A percentile compares a stretch with the other conserved stretches of the same genome.
Conservation (phyloP, 2,113 vertebrate genomes). For the Chrysochloris asiatica region DNA sequence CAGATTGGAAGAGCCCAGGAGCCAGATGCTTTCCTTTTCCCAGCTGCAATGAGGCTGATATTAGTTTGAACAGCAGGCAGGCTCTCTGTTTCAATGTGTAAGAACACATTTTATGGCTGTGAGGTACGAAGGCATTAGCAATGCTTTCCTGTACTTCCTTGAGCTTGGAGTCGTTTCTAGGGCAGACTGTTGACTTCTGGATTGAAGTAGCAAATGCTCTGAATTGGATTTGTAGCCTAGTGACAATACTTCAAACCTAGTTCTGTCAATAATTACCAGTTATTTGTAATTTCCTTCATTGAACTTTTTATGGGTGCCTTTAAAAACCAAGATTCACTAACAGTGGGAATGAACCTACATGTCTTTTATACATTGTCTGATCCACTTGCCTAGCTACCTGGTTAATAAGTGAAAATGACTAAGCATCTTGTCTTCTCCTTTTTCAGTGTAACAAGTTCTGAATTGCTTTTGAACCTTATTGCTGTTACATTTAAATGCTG, state of each 20-base stretch:
- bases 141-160: not conserved
- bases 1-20: not conserved
- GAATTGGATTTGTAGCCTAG: not conserved
- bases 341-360: not conserved
- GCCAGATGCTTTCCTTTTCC: fast-evolving
- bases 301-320: not conserved
- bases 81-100: not conserved
- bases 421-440: not conserved
- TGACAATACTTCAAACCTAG: not conserved
- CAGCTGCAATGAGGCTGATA: not conserved
- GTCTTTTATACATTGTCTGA: not conserved
- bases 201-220: not conserved
- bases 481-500: no score
- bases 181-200: not conserved
- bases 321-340: not conserved
- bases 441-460: not conserved
- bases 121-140: not conserved
- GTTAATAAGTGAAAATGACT: not conserved
- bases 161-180: not conserved
- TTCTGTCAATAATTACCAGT: not conserved
- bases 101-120: not conserved
- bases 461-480: conserved; percentile 14
- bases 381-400: not conserved
- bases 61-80: not conserved
- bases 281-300: conserved; percentile 2